These are phyloP conservation scores for Elanoides forficatus DNA, from an alignment of 2,113 vertebrate genomes.

Conservation along the genomic window DNA sequence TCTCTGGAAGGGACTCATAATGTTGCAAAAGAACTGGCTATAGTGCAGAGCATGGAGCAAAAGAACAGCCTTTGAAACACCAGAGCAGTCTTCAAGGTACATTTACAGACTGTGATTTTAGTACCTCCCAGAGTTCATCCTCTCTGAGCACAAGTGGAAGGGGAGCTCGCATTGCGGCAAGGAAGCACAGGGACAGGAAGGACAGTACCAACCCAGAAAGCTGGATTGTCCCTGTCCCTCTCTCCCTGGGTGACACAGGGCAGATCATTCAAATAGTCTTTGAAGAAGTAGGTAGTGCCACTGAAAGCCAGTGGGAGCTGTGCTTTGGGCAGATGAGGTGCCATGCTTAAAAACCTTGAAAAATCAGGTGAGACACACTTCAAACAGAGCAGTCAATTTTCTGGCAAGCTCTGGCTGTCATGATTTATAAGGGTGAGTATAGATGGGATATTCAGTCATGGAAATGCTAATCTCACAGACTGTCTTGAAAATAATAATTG, in stretches of 20 bases:
- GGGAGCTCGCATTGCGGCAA: neutral
- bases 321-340: neutral
- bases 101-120: neutral
- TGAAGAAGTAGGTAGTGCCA: neutral
- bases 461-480: neutral
- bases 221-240: neutral
- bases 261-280: neutral
- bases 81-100: neutral
- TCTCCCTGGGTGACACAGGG: accelerated
- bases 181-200: neutral
- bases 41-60: neutral
- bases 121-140: neutral
- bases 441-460: neutral
- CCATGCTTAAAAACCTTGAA: neutral
- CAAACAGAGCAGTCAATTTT: neutral
- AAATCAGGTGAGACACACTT: neutral
- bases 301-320: neutral
- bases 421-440: neutral
- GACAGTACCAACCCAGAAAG: neutral
- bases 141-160: neutral
- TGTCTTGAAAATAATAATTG: neutral
- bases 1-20: neutral
- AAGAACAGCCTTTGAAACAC: neutral
- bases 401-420: neutral
- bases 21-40: neutral